These are phyloP conservation scores for Saturnia pavonia DNA, from an alignment of 2,888 invertebrate genomes.

Conservation along the genomic window DNA sequence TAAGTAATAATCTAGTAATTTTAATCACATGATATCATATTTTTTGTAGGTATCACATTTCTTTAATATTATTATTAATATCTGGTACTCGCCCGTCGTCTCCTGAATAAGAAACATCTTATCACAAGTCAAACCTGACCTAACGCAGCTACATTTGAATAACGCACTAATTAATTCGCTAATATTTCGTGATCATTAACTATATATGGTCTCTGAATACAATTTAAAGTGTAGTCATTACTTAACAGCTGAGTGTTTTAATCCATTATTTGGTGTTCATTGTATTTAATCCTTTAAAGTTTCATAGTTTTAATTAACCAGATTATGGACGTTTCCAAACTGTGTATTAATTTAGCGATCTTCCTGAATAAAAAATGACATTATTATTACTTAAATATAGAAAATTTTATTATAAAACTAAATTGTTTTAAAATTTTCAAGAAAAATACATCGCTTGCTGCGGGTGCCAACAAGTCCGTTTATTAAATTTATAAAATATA, in stretches of 20 bases:
- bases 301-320: not conserved
- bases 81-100: no score
- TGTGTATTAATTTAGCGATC: not conserved
- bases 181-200: no score
- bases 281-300: not conserved
- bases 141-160: no score
- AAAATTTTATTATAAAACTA: not conserved
- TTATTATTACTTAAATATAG: not conserved
- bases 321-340: not conserved
- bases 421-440: not conserved
- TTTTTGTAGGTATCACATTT: no score
- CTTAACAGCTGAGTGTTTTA: not conserved
- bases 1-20: no score
- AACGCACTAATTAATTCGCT: no score
- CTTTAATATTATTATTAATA: no score
- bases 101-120: no score
- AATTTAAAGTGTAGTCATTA: no score
- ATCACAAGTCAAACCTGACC: no score
- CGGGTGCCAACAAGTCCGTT: constrained; percentile 5
- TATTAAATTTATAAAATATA: constrained; percentile 22
- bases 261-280: not conserved
- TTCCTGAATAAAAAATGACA: not conserved
- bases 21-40: no score
- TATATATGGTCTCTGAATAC: no score
- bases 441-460: not conserved